Evolutionary conservation across 2,888 invertebrate species (phyloP).

Genomic region (Spisula subtruncata): DNA sequence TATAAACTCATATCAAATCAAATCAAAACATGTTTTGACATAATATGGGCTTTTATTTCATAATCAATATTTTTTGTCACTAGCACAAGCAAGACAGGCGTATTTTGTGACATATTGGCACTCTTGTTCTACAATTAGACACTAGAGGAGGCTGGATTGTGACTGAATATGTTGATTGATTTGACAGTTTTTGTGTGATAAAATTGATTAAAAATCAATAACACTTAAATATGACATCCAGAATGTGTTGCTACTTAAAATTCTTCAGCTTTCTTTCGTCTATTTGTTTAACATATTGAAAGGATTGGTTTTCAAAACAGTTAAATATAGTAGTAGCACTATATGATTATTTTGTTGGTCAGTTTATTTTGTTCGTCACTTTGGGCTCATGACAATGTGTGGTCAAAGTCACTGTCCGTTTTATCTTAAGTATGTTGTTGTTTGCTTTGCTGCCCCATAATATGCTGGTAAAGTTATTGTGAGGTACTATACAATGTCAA

Average conservation of each 20-base stretch:
- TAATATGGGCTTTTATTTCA: no score
- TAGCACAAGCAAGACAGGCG: no score
- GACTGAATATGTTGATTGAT: no score
- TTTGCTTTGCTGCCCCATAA: neutral
- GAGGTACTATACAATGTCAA: neutral
- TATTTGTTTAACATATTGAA: constrained; percentile 9
- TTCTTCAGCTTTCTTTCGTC: neutral
- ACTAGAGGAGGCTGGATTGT: no score
- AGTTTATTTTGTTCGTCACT: neutral
- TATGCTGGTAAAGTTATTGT: neutral
- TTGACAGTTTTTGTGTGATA: neutral
- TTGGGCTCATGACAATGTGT: neutral
- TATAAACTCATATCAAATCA: no score
- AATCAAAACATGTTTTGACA: no score
- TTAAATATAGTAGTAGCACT: neutral
- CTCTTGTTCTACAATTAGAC: no score
- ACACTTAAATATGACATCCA: neutral
- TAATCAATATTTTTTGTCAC: no score
- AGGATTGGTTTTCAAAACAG: neutral
- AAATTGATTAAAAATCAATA: no score
- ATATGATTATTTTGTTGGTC: neutral
- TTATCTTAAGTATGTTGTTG: neutral
- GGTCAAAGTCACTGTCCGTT: neutral
- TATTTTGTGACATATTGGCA: no score
- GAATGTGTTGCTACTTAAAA: neutral